Conservation (phyloP, 2,797 vertebrate species). For the Diplodus sargus region DNA sequence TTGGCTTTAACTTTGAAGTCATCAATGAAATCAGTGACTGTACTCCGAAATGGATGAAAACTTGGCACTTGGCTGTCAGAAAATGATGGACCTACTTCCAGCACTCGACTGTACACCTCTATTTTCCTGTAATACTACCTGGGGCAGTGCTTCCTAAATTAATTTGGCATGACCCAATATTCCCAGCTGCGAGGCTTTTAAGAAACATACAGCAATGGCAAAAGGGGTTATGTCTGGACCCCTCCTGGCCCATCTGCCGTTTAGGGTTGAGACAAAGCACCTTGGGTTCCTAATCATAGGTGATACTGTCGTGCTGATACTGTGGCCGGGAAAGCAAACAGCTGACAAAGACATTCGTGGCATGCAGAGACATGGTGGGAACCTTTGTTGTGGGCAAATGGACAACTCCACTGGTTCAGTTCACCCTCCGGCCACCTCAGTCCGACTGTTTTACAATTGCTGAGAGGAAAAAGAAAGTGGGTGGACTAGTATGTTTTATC, state of each 20-base stretch:
- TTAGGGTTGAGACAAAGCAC: constrained; percentile 39
- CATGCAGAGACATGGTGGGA: constrained; percentile 60
- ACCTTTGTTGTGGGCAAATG: constrained; percentile 56
- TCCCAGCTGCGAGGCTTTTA: neutral
- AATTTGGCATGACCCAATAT: neutral
- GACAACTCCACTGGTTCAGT: constrained; percentile 38
- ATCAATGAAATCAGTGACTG: neutral
- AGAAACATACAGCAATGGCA: constrained; percentile 16
- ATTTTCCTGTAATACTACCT: neutral
- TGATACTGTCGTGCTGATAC: constrained; percentile 55
- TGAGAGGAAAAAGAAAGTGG: constrained; percentile 21
- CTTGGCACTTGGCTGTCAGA: too few relatives aligned
- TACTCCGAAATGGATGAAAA: neutral
- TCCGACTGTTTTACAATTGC: neutral
- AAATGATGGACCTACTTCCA: neutral
- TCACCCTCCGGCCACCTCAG: constrained; percentile 6
- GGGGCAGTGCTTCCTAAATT: neutral
- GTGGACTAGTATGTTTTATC: constrained; percentile 42
- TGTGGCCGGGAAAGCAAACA: constrained; percentile 68
- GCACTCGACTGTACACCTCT: neutral
- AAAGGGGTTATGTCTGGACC: neutral
- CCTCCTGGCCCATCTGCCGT: neutral
- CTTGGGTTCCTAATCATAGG: constrained; percentile 60
- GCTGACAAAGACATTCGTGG: constrained; percentile 75
- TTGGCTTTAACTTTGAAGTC: neutral